Evolutionary conservation across 2,797 vertebrate genomes (phyloP).

Genomic region (Sebastes hubbsi): DNA sequence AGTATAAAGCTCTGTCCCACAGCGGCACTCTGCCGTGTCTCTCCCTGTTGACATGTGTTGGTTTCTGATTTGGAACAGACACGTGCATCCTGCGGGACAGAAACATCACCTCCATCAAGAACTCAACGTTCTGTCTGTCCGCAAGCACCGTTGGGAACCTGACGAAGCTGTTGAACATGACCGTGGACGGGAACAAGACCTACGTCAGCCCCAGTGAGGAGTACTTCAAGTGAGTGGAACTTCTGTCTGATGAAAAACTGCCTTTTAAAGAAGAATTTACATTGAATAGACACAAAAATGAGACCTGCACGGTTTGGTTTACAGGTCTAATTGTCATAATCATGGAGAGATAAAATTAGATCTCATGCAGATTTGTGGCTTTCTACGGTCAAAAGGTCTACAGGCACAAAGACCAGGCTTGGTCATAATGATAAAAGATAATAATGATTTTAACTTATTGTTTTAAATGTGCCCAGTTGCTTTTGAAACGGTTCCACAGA

Average conservation of each 20-base stretch:
- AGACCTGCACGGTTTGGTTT: not conserved
- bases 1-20: constrained; percentile 10
- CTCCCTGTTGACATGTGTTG: constrained; percentile 54
- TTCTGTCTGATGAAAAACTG: not conserved
- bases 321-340: not conserved
- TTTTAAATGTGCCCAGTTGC: not conserved
- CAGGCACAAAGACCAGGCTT: not conserved
- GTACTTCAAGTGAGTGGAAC: constrained; percentile 95
- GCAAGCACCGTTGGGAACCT: constrained; percentile 89
- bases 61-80: constrained; percentile 84
- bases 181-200: constrained; percentile 86
- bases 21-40: constrained; percentile 24
- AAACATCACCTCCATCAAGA: constrained; percentile 91
- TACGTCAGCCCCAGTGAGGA: constrained; percentile 98
- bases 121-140: constrained; percentile 93
- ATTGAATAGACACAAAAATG: not conserved
- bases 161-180: constrained; percentile 90
- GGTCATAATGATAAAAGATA: not conserved
- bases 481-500: not conserved
- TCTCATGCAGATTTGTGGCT: not conserved
- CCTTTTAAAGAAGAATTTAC: not conserved
- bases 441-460: not conserved
- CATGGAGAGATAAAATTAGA: no score
- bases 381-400: not conserved
- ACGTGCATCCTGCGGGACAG: constrained; percentile 90